Percentiles rank a stretch among this genome's conserved stretches.
Evolutionary conservation across 2,797 vertebrate species (phyloP).

Genomic region (Callimico goeldii): DNA sequence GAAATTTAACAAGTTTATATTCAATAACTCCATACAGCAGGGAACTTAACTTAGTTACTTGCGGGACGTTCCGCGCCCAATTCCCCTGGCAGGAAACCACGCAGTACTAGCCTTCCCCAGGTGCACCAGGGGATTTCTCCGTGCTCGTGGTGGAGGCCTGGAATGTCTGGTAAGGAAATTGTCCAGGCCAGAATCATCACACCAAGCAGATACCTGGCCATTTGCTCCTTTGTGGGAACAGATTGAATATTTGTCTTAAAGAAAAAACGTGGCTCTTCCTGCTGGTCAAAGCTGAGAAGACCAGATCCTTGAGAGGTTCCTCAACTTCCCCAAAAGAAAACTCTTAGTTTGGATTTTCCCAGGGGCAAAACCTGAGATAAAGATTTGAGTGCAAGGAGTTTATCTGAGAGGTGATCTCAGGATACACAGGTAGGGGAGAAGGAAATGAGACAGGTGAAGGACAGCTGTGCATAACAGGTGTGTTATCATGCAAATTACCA

Average conservation of each 20-base stretch:
- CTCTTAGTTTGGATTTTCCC: background rate
- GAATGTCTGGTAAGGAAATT: background rate
- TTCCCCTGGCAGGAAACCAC: background rate
- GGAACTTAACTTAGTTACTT: conserved; percentile 54
- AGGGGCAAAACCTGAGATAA: background rate
- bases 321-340: background rate
- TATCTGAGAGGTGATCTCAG: background rate
- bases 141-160: accelerated
- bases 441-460: background rate
- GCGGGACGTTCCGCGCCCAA: background rate
- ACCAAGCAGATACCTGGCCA: background rate
- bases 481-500: background rate
- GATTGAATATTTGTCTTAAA: background rate
- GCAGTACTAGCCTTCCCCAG: background rate
- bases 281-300: background rate
- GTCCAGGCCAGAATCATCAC: background rate
- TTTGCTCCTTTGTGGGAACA: background rate
- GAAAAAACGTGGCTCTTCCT: background rate
- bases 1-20: conserved; percentile 64
- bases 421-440: accelerated
- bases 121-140: background rate
- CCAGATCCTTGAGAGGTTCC: background rate
- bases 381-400: background rate
- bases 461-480: background rate
- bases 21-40: conserved; percentile 46